These are phyloP conservation scores for Scelioninae gen. 1 DNA, from an alignment of 2,888 invertebrate species.

Conservation along the genomic window DNA sequence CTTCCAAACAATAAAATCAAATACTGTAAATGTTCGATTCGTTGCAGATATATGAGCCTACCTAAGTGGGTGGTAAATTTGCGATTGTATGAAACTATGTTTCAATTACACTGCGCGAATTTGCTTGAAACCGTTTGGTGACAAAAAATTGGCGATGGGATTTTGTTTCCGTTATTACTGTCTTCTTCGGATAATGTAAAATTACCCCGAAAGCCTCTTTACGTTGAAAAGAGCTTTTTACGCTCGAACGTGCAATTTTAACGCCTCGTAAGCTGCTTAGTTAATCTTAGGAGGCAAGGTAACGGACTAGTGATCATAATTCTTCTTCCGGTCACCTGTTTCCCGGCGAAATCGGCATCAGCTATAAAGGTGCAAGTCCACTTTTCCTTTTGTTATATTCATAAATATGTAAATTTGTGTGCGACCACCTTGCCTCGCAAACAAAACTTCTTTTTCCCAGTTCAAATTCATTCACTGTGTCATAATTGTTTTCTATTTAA, in stretches of 20 bases:
- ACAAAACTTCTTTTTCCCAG: neutral
- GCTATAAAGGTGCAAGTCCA: conserved; percentile 26
- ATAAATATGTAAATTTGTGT: conserved; percentile 33
- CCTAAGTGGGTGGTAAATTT: too few species aligned
- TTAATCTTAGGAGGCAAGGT: conserved; percentile 65
- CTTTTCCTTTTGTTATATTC: neutral
- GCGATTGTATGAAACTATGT: too few species aligned
- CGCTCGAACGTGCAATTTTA: conserved; percentile 64
- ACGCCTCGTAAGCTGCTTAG: conserved; percentile 69
- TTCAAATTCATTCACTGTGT: conserved; percentile 15
- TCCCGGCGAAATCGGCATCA: conserved; percentile 46
- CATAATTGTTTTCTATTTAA: conserved; percentile 40
- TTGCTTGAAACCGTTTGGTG: too few species aligned
- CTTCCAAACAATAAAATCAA: too few species aligned
- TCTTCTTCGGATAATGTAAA: conserved; percentile 48
- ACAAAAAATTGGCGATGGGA: conserved; percentile 1
- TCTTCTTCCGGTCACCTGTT: conserved; percentile 45
- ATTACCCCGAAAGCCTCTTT: conserved; percentile 56
- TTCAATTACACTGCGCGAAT: too few species aligned
- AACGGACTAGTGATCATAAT: conserved; percentile 49
- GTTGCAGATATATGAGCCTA: too few species aligned
- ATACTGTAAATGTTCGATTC: too few species aligned
- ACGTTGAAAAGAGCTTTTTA: conserved; percentile 51
- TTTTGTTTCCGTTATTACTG: conserved; percentile 29
- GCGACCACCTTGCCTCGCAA: neutral